phyloP scores from a whole-genome alignment of 2,113 vertebrate species.

The Numenius arquata region DNA sequence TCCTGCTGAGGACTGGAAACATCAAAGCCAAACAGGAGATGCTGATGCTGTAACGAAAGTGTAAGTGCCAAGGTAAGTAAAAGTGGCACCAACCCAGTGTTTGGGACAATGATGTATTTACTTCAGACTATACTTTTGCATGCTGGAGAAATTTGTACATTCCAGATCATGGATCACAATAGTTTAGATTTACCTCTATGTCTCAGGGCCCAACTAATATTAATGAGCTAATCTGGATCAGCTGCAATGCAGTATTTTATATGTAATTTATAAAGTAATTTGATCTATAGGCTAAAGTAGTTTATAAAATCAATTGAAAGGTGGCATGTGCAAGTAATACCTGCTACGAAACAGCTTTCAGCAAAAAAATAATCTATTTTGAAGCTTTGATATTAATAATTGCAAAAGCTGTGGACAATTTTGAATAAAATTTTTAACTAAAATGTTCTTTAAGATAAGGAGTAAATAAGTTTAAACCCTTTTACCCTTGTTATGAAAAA shows the following conservation, averaged over 20 bases:
- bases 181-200: not conserved
- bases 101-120: not conserved
- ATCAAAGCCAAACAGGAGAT: not conserved
- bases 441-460: not conserved
- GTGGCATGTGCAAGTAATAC: not conserved
- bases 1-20: not conserved
- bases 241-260: not conserved
- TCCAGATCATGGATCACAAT: not conserved
- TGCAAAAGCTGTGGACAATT: not conserved
- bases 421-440: not conserved
- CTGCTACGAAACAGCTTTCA: not conserved
- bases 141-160: not conserved
- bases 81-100: fast-evolving
- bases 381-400: not conserved
- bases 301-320: not conserved
- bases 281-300: not conserved
- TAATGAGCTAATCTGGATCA: not conserved
- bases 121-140: not conserved
- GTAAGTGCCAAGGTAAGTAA: not conserved
- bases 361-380: not conserved
- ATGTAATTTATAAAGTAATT: not conserved
- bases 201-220: not conserved
- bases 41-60: not conserved
- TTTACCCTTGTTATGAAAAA: not conserved
- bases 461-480: not conserved